phyloP scores from a whole-genome alignment of 2,113 vertebrate species.

The Xiphorhynchus elegans region DNA sequence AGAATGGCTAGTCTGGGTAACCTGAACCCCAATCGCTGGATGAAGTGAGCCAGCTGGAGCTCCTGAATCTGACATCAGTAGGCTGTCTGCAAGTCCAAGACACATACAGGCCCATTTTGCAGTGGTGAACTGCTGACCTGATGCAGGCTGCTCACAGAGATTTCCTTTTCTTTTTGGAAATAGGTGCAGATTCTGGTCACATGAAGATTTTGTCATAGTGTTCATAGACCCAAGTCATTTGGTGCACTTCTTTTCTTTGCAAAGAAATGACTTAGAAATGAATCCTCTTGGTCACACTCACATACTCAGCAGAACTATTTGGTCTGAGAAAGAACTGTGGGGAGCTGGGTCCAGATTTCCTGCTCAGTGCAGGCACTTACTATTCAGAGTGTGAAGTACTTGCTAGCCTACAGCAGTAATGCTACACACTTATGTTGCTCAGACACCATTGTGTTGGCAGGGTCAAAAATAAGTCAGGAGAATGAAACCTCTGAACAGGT shows the following conservation, averaged over 20 bases:
- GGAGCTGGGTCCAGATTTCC: not conserved
- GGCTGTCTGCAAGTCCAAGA: not conserved
- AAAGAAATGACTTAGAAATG: not conserved
- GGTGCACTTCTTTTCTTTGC: not conserved
- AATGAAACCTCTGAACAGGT: not conserved
- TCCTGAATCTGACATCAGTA: rapidly evolving
- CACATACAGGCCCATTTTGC: not conserved
- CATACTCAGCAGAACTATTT: not conserved
- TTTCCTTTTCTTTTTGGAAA: not conserved
- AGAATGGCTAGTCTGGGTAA: not conserved
- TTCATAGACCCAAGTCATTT: not conserved
- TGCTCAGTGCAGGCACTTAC: not conserved
- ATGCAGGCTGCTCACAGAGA: not conserved
- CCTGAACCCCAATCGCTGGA: not conserved
- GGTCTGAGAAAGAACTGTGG: not conserved
- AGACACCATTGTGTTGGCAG: not conserved
- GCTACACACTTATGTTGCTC: not conserved
- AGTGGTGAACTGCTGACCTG: not conserved
- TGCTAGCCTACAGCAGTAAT: not conserved
- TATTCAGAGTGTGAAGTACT: not conserved
- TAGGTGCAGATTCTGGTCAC: not conserved
- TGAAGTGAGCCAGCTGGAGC: not conserved
- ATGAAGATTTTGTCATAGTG: not conserved
- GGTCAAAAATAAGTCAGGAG: not conserved
- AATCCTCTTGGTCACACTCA: not conserved